Evolutionary conservation across 2,888 invertebrate species (phyloP), one percentile per base, ranked within the genome.

Genomic region (Phalera bucephala): DNA sequence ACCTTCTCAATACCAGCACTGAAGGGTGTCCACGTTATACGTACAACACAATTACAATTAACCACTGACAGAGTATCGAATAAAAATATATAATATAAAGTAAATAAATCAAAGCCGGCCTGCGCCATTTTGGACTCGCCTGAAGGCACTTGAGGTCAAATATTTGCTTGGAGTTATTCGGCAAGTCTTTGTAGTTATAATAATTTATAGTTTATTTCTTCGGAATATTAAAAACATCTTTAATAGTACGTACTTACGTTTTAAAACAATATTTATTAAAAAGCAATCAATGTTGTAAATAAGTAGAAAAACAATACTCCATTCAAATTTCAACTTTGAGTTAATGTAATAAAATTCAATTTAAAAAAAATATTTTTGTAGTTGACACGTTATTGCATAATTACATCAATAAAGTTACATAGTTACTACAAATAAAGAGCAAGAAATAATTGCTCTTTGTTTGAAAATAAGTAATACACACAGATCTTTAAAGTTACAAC

Each of bases 11-110:
- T 71, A 78, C 74, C 81, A 83, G 79, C 75, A 76, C 66, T 81
- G 85, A 79, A 80, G 79, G 82, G 86, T 88, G 85, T 87, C 80
- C 76, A 87, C 87, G 87, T 86, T 82, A 76, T 60, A 87, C 87
- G 87, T 82, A 79, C 74, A 86, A 86, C 85, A 86, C 85, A 84
- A 81, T 75, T 75, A 76, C 65, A 80, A 82, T 68, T 61, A 66
- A 61, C 55, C 65, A 74, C 66, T 67, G 74, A 80, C 73, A 72
- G 49, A 55, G 44, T 64, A 65, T 45, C 64, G n/a, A 49, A 51
- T 42, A 48, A 49, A 53, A 60, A 44, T 50, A 61, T 37, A 53
- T 50, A 57, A n/a, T n/a, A 58, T 43, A 64, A 56, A 48, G 52
- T 38, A 59, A 61, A 28, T 36, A 37, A 50, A 43, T 50, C 43